Percentiles rank a stretch among this genome's conserved stretches.
Evolutionary conservation across 2,113 vertebrate genomes (phyloP).

Genomic region (Takifugu flavidus): DNA sequence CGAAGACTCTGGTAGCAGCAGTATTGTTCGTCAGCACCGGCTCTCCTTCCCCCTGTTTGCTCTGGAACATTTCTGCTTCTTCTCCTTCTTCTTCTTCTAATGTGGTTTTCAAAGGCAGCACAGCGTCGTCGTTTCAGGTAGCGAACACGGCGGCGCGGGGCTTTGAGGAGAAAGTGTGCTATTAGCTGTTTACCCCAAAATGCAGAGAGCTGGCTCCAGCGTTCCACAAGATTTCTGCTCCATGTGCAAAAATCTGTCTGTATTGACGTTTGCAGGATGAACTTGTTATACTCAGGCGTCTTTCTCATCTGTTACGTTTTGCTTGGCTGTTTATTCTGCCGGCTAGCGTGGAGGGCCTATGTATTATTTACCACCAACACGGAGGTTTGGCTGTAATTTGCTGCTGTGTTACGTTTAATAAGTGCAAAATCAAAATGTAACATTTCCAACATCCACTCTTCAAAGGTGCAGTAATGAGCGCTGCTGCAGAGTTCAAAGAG

Average conservation of each 20-base stretch:
- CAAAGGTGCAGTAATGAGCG: slow-evolving; percentile 74
- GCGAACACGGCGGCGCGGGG: slow-evolving; percentile 11
- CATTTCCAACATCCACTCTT: slow-evolving; percentile 70
- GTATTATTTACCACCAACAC: slow-evolving; percentile 67
- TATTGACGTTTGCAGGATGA: slow-evolving; percentile 58
- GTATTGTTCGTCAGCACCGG: slow-evolving; percentile 16
- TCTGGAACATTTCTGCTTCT: not conserved
- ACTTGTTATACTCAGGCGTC: slow-evolving; percentile 45
- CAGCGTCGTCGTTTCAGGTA: slow-evolving; percentile 27
- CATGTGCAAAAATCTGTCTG: slow-evolving; percentile 53
- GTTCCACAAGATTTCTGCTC: slow-evolving; percentile 42
- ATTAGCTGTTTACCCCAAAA: slow-evolving; percentile 44
- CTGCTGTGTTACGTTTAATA: slow-evolving; percentile 74
- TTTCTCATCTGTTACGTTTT: slow-evolving; percentile 38
- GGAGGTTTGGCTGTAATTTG: slow-evolving; percentile 71
- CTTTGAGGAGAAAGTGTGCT: slow-evolving; percentile 37
- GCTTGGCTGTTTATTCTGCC: slow-evolving; percentile 50
- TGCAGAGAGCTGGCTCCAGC: slow-evolving; percentile 10
- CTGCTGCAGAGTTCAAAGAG: slow-evolving; percentile 74
- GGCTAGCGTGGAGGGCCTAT: slow-evolving; percentile 47
- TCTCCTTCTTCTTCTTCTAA: slow-evolving; percentile 29
- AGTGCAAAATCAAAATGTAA: slow-evolving; percentile 73
- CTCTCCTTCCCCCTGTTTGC: slow-evolving; percentile 28
- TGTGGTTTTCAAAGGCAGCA: slow-evolving; percentile 22
- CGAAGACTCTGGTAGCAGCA: no score